Evolutionary conservation across 2,888 invertebrate genomes (phyloP), one percentile per base, ranked within the genome.

Genomic region (Dione juno): DNA sequence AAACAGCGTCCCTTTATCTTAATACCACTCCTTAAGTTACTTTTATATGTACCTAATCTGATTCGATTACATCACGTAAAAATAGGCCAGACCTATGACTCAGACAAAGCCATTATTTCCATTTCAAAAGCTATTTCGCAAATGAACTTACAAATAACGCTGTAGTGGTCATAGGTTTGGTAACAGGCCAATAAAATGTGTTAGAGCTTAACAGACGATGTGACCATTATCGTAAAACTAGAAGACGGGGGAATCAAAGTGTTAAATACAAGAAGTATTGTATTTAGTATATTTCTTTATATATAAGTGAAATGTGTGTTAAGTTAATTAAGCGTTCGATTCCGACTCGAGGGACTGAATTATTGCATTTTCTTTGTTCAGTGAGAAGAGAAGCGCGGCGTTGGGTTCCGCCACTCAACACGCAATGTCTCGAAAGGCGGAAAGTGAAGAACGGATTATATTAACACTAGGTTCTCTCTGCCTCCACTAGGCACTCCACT

Each of bases 141-240:
- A 68, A 73, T 73, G 35, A 70, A 66, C 66, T 68, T 57, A 68
- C 63, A 70, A 66, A 73, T 73, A 53, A 66, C 59, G 41, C 3
- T 48, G n/a, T 64, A 59, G 53, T 37, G 69, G 50, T 71, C 66
- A 53, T 73, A 71, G 35, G 58, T 70, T 68, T 61, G 41, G 63
- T 69, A 69, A 73, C 66, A 43, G 68, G 41, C 2, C 37, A 64
- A 64, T 73, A 73, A 73, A 71, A 57, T 64, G 50, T 64, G 16
- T 19, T 50, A 37, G 64, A 64, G 19, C 37, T 64, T 41, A 58
- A 54, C 52, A 53, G 21, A 63, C 63, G 16, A 54, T 35, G 59
- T 43, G 40, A 28, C 16, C 14, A 40, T 28, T 19, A 35, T 50
- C 57, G 58, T 69, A 67, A 71, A 70, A 68, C 67, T 54, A 43